Evolutionary conservation across 1,140 invertebrate species (phyloP).

Genomic region (Megalonaias nervosa): DNA sequence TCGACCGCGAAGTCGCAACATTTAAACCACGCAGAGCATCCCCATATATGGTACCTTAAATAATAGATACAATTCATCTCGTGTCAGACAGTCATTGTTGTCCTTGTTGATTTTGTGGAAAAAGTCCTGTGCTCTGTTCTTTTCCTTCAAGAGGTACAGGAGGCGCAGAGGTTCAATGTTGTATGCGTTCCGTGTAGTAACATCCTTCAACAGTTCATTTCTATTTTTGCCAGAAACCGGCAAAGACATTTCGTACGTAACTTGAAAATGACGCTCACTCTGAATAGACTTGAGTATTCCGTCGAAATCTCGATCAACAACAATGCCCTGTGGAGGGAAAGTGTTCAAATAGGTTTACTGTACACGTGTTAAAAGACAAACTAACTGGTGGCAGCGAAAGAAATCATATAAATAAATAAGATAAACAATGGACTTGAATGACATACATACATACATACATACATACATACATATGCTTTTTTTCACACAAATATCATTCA

Average conservation of each 20-base stretch:
- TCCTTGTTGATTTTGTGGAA: conserved; percentile 61
- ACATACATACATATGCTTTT: no score
- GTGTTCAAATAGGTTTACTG: background rate
- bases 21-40: background rate
- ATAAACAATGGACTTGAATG: background rate
- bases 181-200: conserved; percentile 36
- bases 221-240: conserved; percentile 41
- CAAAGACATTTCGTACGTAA: conserved; percentile 48
- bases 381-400: conserved; percentile 1
- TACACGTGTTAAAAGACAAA: background rate
- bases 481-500: no score
- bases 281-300: conserved; percentile 35
- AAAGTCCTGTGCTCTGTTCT: conserved; percentile 54
- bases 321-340: conserved; percentile 38
- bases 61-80: conserved; percentile 41
- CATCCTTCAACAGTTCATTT: conserved; percentile 46
- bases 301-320: conserved; percentile 52
- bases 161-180: conserved; percentile 54
- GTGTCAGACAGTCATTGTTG: conserved; percentile 45
- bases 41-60: conserved; percentile 42
- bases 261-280: conserved; percentile 31
- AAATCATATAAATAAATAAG: conserved; percentile 1
- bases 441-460: no score
- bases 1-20: background rate
- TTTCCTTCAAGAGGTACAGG: conserved; percentile 52